Evolutionary conservation across 2,113 vertebrate genomes (phyloP), one percentile per base, ranked within the genome.

Genomic region (Tychaedon coryphoeus): DNA sequence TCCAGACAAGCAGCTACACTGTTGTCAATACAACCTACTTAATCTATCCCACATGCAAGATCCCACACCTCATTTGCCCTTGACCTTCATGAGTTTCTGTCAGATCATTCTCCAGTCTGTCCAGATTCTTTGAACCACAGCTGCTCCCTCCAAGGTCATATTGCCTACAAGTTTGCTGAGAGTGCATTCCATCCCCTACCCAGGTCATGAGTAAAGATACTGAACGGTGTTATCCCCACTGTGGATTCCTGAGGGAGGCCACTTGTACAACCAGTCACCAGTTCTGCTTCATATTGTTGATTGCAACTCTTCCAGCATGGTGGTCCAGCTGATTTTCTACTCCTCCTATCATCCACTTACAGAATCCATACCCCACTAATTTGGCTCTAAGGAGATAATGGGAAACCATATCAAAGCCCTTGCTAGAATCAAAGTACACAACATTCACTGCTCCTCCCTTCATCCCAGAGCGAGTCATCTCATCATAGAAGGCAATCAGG

Each of bases 401-500:
- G 69, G 43, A 92, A 84, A 88, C 60, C 6, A 2, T 73, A 90
- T 92, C 88, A 93, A 93, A 94, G 76, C 56, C 62, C 31, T 73
- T 74, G 26, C 67, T 86, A 56, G 82, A 79, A 88, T 90, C 64
- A 83, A 88, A 92, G 90, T 66, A 66, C 83, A 90, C 64, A 74
- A 47, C 38, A 36, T n/a, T 51, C 61, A 58, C 16, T 36, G 56
- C 53, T 86, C 67, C 78, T 93, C 86, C 71, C 64, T 93, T 88
- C 67, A 86, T 36, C 57, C 65, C 29, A 54, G 67, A 80, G 38
- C 20, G 31, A 93, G 58, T 75, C 38, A 53, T 53, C 70, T 93
- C 66, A 92, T 96, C 90, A 73, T 62, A 77, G 78, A 92, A 92
- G 51, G 54, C 86, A 94, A 76, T 90, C 90, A 90, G 38, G 75